Base-by-base conservation (phyloP, 1,140 invertebrate genomes). In the Andrena cerasifolii region DNA sequence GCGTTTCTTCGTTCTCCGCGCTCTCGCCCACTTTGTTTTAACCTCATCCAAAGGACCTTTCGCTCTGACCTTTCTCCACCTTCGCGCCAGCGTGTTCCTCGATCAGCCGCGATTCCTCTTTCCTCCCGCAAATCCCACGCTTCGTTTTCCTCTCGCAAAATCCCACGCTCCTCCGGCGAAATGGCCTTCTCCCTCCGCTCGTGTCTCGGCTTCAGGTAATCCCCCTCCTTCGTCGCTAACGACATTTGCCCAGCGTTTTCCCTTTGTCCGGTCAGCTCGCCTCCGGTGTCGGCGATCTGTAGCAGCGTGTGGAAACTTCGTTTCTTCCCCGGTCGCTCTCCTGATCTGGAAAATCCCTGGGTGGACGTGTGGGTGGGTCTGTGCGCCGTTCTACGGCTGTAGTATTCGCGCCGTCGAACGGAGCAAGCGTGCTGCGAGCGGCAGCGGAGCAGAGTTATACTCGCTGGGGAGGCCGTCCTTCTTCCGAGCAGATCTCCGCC, bases 401-500 rank as follows among this genome's bases (percentile, higher is more conserved):
- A 40, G 36, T 3, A 40, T 40, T 40, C 10, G 3, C 36, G 4
- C 3, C 36, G 36, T 40, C 3, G 36, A n/a, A 49, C 18, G 47
- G 47, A 18, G 47, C 6, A 1, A 14, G 16, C 3, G 47, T 16
- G 47, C 4, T 40, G 21, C 0, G 1, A 62, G 33, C 14, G 8
- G 14, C 24, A 65, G 18, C 24, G n/a, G n/a, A 1, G 16, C 16
- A 28, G 24, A 26, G 45, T 10, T 24, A 21, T 31, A 65, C n/a
- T 54, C 16, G 54, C 28, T 14, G 4, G 49, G 5, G 49, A 51
- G 18, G 8, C 18, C 2, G 49, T n/a, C 49, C 7, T 51, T 21
- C 49, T 6, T 21, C 36, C 40, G 58, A 63, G 47, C 59, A 51
- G 49, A 78, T 78, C 56, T 72, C 72, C 36, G 62, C 47, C 49